Conservation (phyloP, 2,797 vertebrate species). For the Phoxinus dragarum region DNA sequence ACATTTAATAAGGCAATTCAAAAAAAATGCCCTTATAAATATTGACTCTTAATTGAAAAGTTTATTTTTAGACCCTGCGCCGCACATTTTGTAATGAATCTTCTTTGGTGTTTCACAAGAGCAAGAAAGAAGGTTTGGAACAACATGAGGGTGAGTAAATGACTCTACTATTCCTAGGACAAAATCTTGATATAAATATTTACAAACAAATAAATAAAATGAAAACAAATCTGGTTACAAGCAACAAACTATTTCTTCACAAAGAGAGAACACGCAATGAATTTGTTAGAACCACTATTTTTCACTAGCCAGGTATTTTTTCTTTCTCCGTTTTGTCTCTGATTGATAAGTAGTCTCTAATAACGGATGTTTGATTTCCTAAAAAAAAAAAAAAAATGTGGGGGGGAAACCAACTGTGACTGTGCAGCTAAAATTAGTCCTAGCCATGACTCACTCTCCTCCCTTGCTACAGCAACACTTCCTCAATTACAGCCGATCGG, state of each 20-base stretch:
- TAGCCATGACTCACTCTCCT: slow-evolving; percentile 79
- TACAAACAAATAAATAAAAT: neutral
- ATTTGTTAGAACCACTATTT: neutral
- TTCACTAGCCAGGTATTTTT: neutral
- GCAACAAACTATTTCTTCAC: neutral
- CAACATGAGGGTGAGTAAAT: slow-evolving; percentile 7
- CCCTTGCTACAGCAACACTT: slow-evolving; percentile 75
- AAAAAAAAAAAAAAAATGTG: neutral
- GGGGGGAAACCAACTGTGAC: slow-evolving; percentile 58
- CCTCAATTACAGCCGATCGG: slow-evolving; percentile 70
- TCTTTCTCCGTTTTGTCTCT: neutral
- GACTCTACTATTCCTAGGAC: neutral
- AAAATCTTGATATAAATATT: neutral
- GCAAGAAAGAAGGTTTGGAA: neutral
- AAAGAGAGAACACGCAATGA: neutral
- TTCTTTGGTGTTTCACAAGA: neutral
- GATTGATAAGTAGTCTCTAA: slow-evolving; percentile 29
- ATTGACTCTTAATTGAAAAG: neutral
- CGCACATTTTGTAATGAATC: neutral
- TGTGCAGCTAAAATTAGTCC: slow-evolving; percentile 76
- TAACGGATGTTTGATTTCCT: slow-evolving; percentile 32
- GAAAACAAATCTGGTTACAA: neutral
- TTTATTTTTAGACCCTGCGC: neutral
- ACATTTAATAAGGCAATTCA: neutral
- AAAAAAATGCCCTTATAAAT: neutral